Conservation (phyloP, 2,888 invertebrate genomes). For the Netelia fuscicornis region DNA sequence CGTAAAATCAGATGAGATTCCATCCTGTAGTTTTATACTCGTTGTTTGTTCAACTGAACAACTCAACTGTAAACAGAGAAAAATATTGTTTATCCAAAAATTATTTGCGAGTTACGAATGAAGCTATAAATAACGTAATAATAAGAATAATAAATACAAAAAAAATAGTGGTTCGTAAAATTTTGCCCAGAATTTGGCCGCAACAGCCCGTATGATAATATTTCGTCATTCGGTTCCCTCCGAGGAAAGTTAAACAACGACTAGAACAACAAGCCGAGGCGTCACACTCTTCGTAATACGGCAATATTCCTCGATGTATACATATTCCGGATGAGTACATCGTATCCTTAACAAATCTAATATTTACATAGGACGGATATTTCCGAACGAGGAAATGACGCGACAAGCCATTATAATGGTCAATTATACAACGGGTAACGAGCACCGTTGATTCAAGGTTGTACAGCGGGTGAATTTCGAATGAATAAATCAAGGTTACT, state of each 20-base stretch:
- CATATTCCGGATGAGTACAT: constrained; percentile 30
- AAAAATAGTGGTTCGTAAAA: too few relatives aligned
- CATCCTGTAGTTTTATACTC: not conserved
- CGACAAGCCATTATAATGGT: constrained; percentile 13
- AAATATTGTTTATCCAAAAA: too few relatives aligned
- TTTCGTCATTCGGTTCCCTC: too few relatives aligned
- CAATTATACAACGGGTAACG: constrained; percentile 2
- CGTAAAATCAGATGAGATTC: not conserved
- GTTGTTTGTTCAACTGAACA: too few relatives aligned
- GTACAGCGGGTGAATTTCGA: not conserved
- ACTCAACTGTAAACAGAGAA: too few relatives aligned
- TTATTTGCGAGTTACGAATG: too few relatives aligned
- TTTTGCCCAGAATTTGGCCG: too few relatives aligned
- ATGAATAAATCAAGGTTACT: constrained; percentile 35
- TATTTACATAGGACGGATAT: constrained; percentile 38
- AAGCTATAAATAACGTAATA: too few relatives aligned
- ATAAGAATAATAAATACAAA: too few relatives aligned
- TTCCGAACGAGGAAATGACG: constrained; percentile 14
- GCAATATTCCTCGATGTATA: constrained; percentile 20
- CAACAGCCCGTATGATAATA: too few relatives aligned
- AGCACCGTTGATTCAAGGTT: not conserved
- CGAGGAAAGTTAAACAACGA: constrained; percentile 8
- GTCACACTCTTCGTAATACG: constrained; percentile 40
- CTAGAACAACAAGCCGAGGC: constrained; percentile 7
- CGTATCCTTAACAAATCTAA: not conserved